These are phyloP conservation scores for Euborellia annulipes DNA, from an alignment of 1,140 invertebrate species.

Conservation along the genomic window DNA sequence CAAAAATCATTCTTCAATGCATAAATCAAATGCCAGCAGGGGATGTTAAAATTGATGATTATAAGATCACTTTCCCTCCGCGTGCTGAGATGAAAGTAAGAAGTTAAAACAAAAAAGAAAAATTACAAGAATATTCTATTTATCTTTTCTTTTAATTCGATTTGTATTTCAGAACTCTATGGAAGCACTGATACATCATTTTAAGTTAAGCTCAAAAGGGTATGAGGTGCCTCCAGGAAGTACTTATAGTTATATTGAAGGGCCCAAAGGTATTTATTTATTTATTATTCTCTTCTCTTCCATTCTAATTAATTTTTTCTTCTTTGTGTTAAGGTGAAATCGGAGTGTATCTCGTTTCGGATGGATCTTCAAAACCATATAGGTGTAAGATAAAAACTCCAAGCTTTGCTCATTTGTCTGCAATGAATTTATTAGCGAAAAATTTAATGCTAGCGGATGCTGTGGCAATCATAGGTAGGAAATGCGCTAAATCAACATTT, in stretches of 20 bases:
- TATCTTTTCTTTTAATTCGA: background rate
- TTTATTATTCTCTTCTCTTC: constrained; percentile 16
- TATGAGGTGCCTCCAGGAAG: constrained; percentile 64
- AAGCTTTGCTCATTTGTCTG: constrained; percentile 57
- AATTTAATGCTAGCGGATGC: constrained; percentile 84
- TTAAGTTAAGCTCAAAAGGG: constrained; percentile 69
- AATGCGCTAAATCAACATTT: too few relatives aligned
- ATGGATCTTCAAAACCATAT: constrained; percentile 65
- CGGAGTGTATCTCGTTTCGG: constrained; percentile 72
- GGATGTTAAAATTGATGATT: constrained; percentile 67
- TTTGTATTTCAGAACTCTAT: constrained; percentile 42
- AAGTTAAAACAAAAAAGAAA: too few relatives aligned
- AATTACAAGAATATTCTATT: too few relatives aligned
- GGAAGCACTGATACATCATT: constrained; percentile 80
- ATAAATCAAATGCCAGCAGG: constrained; percentile 73
- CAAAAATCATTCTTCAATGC: constrained; percentile 61
- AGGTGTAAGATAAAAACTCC: constrained; percentile 62
- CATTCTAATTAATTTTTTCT: background rate
- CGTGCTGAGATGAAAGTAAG: constrained; percentile 67
- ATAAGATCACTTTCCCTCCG: constrained; percentile 60
- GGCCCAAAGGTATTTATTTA: too few relatives aligned
- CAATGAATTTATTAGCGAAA: constrained; percentile 69
- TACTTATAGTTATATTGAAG: constrained; percentile 64
- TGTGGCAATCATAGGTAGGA: constrained; percentile 83
- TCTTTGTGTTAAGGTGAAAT: constrained; percentile 45